phyloP scores from a whole-genome alignment of 2,797 vertebrate species.

The Gymnothorax javanicus region DNA sequence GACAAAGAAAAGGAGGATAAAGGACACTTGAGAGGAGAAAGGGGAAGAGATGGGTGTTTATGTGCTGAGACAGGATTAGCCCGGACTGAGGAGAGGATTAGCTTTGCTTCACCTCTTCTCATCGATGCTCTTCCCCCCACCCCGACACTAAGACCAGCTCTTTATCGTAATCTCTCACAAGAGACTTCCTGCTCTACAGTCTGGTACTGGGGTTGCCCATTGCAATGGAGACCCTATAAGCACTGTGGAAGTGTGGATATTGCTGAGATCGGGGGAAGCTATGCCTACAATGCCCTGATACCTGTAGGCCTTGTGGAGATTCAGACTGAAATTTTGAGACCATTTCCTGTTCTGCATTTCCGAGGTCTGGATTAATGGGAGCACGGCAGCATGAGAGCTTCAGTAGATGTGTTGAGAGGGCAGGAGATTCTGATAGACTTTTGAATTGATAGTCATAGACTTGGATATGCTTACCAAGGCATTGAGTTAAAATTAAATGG shows the following conservation, averaged over 20 bases:
- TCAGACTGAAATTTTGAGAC: no score
- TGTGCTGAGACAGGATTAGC: slow-evolving; percentile 70
- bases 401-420: no score
- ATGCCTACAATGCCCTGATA: no score
- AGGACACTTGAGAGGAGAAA: slow-evolving; percentile 58
- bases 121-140: slow-evolving; percentile 62
- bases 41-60: slow-evolving; percentile 55
- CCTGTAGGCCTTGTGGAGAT: no score
- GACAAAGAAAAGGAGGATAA: slow-evolving; percentile 56
- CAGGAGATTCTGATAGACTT: no score
- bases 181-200: not conserved
- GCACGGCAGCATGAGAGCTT: no score
- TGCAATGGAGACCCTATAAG: not conserved
- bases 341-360: no score
- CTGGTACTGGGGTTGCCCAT: not conserved
- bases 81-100: slow-evolving; percentile 73
- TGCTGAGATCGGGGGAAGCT: no score
- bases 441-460: no score
- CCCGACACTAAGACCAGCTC: slow-evolving; percentile 69
- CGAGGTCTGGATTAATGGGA: no score
- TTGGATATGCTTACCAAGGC: no score
- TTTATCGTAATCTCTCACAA: slow-evolving; percentile 74
- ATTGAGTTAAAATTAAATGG: no score
- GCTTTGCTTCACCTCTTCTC: slow-evolving; percentile 62
- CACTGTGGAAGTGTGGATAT: not conserved